A percentile compares a stretch with the other conserved stretches of the same genome.
Evolutionary conservation across 2,888 invertebrate genomes (phyloP).

Genomic region (Stenichneumon culpator): DNA sequence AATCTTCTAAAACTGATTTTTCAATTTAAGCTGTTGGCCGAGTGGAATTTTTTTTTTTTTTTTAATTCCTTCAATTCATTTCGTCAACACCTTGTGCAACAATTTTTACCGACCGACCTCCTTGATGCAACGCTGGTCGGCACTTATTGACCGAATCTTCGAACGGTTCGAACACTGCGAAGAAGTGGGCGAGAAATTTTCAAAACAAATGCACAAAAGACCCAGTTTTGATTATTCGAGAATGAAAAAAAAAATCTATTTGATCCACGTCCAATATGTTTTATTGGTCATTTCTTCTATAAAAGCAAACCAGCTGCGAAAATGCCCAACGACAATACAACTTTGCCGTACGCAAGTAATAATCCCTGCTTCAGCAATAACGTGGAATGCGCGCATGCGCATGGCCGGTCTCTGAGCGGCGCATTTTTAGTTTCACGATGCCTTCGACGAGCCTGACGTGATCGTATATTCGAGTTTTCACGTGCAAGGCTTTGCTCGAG

Average conservation of each 20-base stretch:
- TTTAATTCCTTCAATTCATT: neutral
- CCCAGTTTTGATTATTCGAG: too few relatives aligned
- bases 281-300: too few relatives aligned
- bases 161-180: too few relatives aligned
- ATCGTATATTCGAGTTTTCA: constrained; percentile 1
- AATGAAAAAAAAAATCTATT: too few relatives aligned
- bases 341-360: neutral
- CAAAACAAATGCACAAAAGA: too few relatives aligned
- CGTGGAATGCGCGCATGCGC: neutral
- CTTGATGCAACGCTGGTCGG: too few relatives aligned
- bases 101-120: neutral
- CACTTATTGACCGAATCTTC: too few relatives aligned
- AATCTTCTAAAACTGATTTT: neutral
- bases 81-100: neutral
- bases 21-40: neutral
- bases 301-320: neutral
- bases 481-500: neutral
- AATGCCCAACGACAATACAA: neutral
- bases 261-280: too few relatives aligned
- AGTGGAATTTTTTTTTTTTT: too few relatives aligned
- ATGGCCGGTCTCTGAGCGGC: neutral
- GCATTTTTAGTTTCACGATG: neutral
- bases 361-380: constrained; percentile 1
- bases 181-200: too few relatives aligned
- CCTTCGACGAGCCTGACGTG: neutral